A percentile compares a stretch with the other conserved stretches of the same genome.
Conservation (phyloP, 2,797 vertebrate species). For the Ciconia nigra region DNA sequence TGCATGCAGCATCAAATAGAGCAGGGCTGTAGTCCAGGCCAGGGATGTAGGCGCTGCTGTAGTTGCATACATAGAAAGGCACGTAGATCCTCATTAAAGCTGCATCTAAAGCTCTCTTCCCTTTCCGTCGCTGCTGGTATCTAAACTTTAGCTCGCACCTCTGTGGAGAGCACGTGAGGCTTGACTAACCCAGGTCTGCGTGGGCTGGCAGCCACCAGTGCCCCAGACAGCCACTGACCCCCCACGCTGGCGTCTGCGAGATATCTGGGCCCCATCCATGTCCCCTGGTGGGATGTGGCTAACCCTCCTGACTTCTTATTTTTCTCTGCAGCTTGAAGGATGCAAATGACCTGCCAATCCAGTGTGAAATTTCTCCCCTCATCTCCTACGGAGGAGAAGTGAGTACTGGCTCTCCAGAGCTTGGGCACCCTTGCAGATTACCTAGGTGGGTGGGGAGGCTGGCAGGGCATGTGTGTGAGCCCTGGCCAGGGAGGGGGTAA, state of each 20-base stretch:
- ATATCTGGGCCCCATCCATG: not conserved
- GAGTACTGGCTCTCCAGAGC: slow-evolving; percentile 47
- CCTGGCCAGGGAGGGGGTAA: not conserved
- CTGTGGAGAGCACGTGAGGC: not conserved
- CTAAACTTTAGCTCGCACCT: not conserved
- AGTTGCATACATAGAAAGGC: not conserved
- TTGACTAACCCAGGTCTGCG: slow-evolving; percentile 17
- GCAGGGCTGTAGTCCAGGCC: accelerated
- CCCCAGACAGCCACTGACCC: not conserved
- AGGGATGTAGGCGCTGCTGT: not conserved
- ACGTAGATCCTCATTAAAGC: not conserved
- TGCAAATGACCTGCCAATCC: slow-evolving; percentile 90
- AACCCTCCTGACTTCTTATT: not conserved
- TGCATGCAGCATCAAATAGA: not conserved
- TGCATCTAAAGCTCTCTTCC: not conserved
- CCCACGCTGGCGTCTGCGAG: accelerated
- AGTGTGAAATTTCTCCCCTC: slow-evolving; percentile 96
- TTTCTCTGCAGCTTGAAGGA: slow-evolving; percentile 86
- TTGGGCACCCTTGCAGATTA: not conserved
- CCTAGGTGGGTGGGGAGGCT: accelerated
- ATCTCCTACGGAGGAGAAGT: slow-evolving; percentile 96
- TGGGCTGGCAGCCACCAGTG: not conserved
- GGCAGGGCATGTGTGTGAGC: accelerated
- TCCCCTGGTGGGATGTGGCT: not conserved
- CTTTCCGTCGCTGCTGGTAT: not conserved